Evolutionary conservation across 1,140 invertebrate genomes (phyloP), one percentile per base, ranked within the genome.

Genomic region (Bombus ignitus): DNA sequence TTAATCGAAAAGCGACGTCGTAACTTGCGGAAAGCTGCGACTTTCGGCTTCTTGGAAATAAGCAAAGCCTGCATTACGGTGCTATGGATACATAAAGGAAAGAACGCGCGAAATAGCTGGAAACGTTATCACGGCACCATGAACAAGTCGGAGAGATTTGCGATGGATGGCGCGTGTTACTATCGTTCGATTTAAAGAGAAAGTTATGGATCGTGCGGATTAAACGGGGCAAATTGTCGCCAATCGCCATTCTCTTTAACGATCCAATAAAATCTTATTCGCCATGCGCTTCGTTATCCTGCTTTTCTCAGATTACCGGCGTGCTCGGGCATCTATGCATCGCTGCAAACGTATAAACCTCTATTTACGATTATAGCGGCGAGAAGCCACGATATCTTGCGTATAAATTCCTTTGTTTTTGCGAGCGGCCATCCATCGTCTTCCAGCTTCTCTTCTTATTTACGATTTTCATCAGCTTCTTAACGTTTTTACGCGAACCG

Each of bases 141-240:
- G 81, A 66, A 87, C 59, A 57, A 88, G 78, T 42, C 37, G 13
- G 0, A 25, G 25, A 70, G 71, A 82, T 62, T 68, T 79, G 71
- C 57, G 74, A 62, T 9, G 66, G 59, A 12, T 68, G n/a, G 62
- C 65, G 47, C 32, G 47, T 62, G 25, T 39, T 71, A 25, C n/a
- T n/a, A 78, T 62, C 57, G 32, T 68, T 47, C 65, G 68, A 80
- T 42, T 35, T 83, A 84, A 88, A 82, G 62, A 78, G 83, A 88
- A 89, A 88, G 88, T 86, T 28, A 70, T 73, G 47, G 15, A 88
- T 88, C 76, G 57, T 32, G 12, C 35, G 32, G 9, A 59, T 81
- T 85, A 85, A 81, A 59, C 66, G 72, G 77, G 68, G 70, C 76
- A 87, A 88, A 87, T 70, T 82, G 65, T 87, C 35, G 28, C 71